Evolutionary conservation across 2,888 invertebrate species (phyloP), one percentile per base, ranked within the genome.

Genomic region (Scaptomyza reducta): DNA sequence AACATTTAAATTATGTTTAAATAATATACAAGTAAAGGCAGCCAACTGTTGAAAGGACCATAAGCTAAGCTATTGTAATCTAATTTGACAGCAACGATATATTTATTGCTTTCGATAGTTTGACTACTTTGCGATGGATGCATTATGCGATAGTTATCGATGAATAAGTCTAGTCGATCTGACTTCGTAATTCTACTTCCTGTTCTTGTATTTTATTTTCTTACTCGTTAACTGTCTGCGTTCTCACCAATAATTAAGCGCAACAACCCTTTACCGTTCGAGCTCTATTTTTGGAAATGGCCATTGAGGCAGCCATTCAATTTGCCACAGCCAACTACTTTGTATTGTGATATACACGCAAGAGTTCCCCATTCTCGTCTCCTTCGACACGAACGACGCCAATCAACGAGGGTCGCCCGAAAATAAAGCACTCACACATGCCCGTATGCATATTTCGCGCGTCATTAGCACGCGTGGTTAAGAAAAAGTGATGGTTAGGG

Each of bases 391-490:
- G 61, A 79, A 69, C 67, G 61, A 29, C 58, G 63, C 63, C 84
- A 83, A 84, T 82, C 75, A 77, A 51, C 57, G 58, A 61, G 77
- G 65, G 62, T 41, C 45, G 60, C 51, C 81, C 65, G 59, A 83
- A 79, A 84, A 83, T 87, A 87, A 79, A 82, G 61, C 71, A 73
- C 85, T 85, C 69, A 51, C 49, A 60, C 64, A 16, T 40, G 65
- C 45, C 51, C 38, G 38, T 9, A 14, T 70, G 87, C 89, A 81
- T 84, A 89, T 89, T 89, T 88, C 83, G 87, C 90, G 88, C 89
- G 76, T 90, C 90, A 90, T 90, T 90, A 90, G 84, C 89, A 88
- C 80, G 80, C 76, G 74, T 70, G 69, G 41, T 44, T 22, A 40
- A 22, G 6, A 16, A 31, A 31, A 16, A 35, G 14, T 11, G 13